Evolutionary conservation across 2,888 invertebrate genomes (phyloP), one percentile per base, ranked within the genome.

Genomic region (Euplexia lucipara): DNA sequence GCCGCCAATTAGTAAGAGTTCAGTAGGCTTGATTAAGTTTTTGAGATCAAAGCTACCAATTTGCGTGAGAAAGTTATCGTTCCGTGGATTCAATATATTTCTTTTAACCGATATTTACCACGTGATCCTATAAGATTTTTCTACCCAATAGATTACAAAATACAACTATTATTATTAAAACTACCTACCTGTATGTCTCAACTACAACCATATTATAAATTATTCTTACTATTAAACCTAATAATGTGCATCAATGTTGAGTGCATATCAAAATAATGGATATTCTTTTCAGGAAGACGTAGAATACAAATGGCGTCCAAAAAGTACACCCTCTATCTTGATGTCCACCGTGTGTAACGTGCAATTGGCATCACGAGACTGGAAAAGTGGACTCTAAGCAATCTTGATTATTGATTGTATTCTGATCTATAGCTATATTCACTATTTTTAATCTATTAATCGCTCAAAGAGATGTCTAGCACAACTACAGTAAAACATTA

Each of bases 361-460:
- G n/a, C n/a, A 81, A 75, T 89, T 90, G 89, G 90, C 89, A 89
- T 88, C 88, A 77, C 68, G 87, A 88, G 84, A 88, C 70, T 76
- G 75, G 59, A 32, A 34, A 60, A 62, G 52, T 54, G 57, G 44
- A 52, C 45, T 68, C 52, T 80, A 79, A 70, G 64, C 65, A 41
- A 48, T 68, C 65, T 68, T 79, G 52, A 56, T 49, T 78, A 72
- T 64, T 66, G 63, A 69, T 68, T 66, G 48, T 75, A 64, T 66
- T 63, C 78, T 54, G 58, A 80, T 70, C 68, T 66, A 70, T 30
- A 73, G 56, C 65, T 80, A 78, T 44, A 54, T 58, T 70, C 47
- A 49, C 58, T 64, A 70, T 57, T 47, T 65, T 56, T 34, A 65
- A 49, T 67, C 59, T 69, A 77, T 64, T 66, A 53, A 71, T 71